Conservation (phyloP, 2,888 invertebrate genomes). For the Didymodactylos carnosus region DNA sequence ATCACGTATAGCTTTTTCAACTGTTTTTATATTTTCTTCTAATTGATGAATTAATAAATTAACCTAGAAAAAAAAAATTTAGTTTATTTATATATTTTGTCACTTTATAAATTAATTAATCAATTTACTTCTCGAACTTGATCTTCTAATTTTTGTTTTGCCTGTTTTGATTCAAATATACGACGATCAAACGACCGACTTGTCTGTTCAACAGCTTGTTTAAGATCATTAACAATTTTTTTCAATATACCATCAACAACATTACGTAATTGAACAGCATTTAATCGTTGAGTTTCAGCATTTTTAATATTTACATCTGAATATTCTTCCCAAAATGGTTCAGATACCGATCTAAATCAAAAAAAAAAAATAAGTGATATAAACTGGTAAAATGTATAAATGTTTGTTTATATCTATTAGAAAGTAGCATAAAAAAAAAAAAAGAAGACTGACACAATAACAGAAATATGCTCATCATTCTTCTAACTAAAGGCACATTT, state of each 20-base stretch:
- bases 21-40: conserved; percentile 51
- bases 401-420: not conserved
- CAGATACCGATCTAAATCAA: conserved; percentile 27
- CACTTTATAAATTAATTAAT: not conserved
- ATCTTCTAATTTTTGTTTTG: conserved; percentile 58
- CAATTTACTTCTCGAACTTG: conserved; percentile 53
- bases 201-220: conserved; percentile 51
- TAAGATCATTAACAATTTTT: conserved; percentile 59
- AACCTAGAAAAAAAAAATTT: not conserved
- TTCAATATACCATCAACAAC: conserved; percentile 60
- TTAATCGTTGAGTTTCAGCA: conserved; percentile 29
- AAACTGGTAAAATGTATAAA: too few species aligned
- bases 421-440: not conserved
- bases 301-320: conserved; percentile 30
- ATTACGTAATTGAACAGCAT: conserved; percentile 42
- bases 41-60: conserved; percentile 3
- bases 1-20: conserved; percentile 56
- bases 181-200: conserved; percentile 56
- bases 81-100: not conserved
- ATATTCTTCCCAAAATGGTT: conserved; percentile 33
- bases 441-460: too few species aligned
- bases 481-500: too few species aligned
- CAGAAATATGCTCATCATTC: too few species aligned
- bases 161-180: conserved; percentile 55
- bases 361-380: not conserved